These are phyloP conservation scores for Parasteatoda tepidariorum DNA, from an alignment of 1,140 invertebrate genomes.

Conservation along the genomic window DNA sequence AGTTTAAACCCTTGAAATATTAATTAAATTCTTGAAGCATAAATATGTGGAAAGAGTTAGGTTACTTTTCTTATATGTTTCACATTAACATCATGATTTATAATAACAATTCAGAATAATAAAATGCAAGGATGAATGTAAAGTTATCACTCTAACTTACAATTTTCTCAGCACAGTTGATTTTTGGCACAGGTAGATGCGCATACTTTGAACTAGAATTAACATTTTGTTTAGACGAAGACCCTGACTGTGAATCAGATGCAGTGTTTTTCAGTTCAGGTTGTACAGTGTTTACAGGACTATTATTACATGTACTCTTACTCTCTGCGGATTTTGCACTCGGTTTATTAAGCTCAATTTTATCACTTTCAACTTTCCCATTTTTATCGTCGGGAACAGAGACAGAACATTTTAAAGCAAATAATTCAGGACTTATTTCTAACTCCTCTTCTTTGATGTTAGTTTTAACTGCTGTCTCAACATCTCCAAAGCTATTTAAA, in stretches of 20 bases:
- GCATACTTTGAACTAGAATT: conserved; percentile 13
- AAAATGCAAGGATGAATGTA: too few relatives aligned
- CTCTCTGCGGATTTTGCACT: background rate
- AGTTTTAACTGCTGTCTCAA: background rate
- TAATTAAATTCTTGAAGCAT: too few relatives aligned
- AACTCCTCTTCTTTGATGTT: background rate
- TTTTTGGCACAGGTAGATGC: conserved; percentile 53
- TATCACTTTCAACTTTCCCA: conserved; percentile 27
- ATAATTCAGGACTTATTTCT: conserved; percentile 8
- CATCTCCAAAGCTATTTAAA: conserved; percentile 18
- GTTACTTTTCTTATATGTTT: too few relatives aligned
- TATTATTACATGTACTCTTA: conserved; percentile 6
- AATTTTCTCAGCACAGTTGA: conserved; percentile 57
- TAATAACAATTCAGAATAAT: too few relatives aligned
- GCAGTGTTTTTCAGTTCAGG: background rate
- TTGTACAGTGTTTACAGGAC: background rate
- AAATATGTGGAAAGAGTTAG: too few relatives aligned
- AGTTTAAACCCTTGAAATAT: too few relatives aligned
- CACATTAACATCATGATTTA: too few relatives aligned
- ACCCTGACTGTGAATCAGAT: background rate
- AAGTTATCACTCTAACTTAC: too few relatives aligned
- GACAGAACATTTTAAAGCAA: conserved; percentile 6
- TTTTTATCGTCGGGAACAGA: conserved; percentile 29
- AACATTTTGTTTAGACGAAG: conserved; percentile 5
- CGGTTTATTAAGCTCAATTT: conserved; percentile 38